Conservation (phyloP, 2,888 invertebrate species). For the Lepidochrysops patricia region DNA sequence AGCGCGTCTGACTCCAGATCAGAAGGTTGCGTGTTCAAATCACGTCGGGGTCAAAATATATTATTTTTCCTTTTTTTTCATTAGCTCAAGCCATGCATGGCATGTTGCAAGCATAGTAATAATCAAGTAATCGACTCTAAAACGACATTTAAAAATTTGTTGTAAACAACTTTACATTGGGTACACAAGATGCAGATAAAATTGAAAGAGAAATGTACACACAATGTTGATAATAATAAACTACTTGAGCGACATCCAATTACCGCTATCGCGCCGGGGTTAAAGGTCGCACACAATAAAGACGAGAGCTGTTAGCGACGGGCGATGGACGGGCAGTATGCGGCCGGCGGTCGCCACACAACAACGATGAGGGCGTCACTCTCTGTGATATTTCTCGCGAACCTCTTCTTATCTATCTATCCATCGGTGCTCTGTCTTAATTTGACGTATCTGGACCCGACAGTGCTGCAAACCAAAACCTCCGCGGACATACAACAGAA, state of each 20-base stretch:
- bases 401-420: too few relatives aligned
- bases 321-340: neutral
- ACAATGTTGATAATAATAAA: neutral
- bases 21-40: conserved; percentile 98
- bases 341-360: neutral
- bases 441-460: conserved; percentile 52
- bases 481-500: conserved; percentile 37
- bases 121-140: too few relatives aligned
- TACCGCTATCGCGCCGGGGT: conserved; percentile 12
- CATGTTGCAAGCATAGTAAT: too few relatives aligned
- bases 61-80: neutral
- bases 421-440: conserved; percentile 31
- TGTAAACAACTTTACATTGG: too few relatives aligned
- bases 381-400: conserved; percentile 16
- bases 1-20: conserved; percentile 99
- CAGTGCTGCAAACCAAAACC: conserved; percentile 45
- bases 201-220: neutral
- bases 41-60: conserved; percentile 89
- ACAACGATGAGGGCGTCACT: conserved; percentile 19
- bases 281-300: conserved; percentile 15
- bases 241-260: neutral
- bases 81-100: too few relatives aligned
- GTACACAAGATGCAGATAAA: neutral
- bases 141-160: too few relatives aligned
- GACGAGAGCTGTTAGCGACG: neutral